These are phyloP conservation scores for Stenolophus ochropezus DNA, from an alignment of 2,888 invertebrate genomes.

Conservation along the genomic window DNA sequence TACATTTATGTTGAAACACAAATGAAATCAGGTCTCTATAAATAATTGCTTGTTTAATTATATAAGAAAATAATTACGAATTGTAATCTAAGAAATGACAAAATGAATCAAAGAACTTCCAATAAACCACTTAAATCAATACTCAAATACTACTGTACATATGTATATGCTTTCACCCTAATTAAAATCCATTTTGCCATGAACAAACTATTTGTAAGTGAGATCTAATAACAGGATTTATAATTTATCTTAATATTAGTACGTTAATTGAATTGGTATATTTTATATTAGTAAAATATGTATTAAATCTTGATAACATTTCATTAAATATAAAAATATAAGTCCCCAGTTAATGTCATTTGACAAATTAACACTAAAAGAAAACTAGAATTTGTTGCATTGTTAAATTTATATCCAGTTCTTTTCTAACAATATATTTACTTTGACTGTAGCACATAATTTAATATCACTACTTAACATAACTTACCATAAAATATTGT, in stretches of 20 bases:
- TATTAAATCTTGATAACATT: slow-evolving; percentile 13
- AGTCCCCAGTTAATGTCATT: too few species aligned
- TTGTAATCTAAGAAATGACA: neutral
- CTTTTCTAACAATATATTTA: slow-evolving; percentile 22
- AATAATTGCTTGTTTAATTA: neutral
- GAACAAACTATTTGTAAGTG: neutral
- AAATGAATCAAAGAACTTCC: too few species aligned
- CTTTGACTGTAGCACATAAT: slow-evolving; percentile 42
- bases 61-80: neutral
- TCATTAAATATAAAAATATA: neutral
- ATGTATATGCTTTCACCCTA: neutral
- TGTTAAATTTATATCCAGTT: neutral
- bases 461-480: too few species aligned
- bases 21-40: neutral
- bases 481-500: slow-evolving; percentile 39
- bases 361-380: neutral
- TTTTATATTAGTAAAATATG: neutral
- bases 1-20: neutral
- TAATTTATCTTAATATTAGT: neutral
- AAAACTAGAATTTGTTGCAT: neutral
- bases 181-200: neutral
- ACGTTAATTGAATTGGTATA: neutral
- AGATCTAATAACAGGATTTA: neutral
- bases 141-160: neutral
- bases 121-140: neutral